Conservation (phyloP, 2,113 vertebrate genomes). For the Peromyscus leucopus region DNA sequence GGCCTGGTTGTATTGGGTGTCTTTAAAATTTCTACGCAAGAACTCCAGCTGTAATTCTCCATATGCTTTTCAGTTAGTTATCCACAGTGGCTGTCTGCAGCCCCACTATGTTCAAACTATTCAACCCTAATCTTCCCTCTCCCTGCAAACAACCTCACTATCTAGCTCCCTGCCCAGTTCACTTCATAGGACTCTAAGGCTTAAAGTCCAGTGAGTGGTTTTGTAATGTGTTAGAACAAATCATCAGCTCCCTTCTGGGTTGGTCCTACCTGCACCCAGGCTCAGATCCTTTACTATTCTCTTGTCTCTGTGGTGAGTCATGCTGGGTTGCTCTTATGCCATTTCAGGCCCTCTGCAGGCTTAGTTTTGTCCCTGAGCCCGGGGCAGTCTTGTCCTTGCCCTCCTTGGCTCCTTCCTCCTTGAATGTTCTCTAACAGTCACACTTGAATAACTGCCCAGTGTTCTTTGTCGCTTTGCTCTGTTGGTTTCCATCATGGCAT, state of each 20-base stretch:
- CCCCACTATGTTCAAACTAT: not conserved
- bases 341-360: not conserved
- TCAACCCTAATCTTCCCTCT: not conserved
- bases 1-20: not conserved
- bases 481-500: not conserved
- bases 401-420: not conserved
- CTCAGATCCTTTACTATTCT: too few species aligned
- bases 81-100: not conserved
- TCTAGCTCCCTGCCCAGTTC: not conserved
- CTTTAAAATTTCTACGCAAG: slow-evolving; percentile 26
- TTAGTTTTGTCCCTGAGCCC: not conserved
- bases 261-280: not conserved
- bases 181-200: not conserved
- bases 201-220: not conserved
- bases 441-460: not conserved
- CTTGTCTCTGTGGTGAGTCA: not conserved
- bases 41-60: not conserved
- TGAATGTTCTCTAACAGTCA: not conserved
- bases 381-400: not conserved
- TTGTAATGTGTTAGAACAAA: not conserved
- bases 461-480: not conserved
- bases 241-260: not conserved
- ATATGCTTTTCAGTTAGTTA: not conserved
- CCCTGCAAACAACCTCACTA: not conserved
- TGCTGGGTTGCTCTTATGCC: rapidly evolving